Evolutionary conservation across 2,888 invertebrate species (phyloP).

Genomic region (Phyllotreta striolata): DNA sequence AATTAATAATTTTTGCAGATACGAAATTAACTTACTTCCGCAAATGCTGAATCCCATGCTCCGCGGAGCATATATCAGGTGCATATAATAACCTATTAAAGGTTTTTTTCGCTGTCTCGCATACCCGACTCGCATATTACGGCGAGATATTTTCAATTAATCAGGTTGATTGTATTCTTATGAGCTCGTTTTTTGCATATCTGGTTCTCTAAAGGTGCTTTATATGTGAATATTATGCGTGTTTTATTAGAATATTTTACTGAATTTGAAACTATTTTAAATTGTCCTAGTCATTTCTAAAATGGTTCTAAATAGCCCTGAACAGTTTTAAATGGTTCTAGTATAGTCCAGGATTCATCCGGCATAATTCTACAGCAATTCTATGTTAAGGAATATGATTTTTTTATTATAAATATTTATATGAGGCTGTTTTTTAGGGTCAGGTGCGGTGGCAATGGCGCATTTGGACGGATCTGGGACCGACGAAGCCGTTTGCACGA

Average conservation of each 20-base stretch:
- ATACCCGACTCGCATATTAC: slow-evolving; percentile 1
- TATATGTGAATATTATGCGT: not conserved
- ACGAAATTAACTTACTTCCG: slow-evolving; percentile 28
- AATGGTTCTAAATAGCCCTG: too few species aligned
- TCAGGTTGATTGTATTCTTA: slow-evolving; percentile 18
- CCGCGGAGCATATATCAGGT: slow-evolving; percentile 23
- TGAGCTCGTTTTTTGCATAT: slow-evolving; percentile 1
- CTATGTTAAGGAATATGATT: not conserved
- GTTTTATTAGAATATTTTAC: slow-evolving; percentile 5
- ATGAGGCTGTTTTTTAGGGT: slow-evolving; percentile 65
- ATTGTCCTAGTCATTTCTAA: too few species aligned
- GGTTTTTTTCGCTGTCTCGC: slow-evolving; percentile 1
- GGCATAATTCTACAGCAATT: too few species aligned
- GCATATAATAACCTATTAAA: slow-evolving; percentile 27
- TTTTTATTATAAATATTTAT: not conserved
- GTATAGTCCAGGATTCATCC: too few species aligned
- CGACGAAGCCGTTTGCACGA: slow-evolving; percentile 82
- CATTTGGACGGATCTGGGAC: slow-evolving; percentile 87
- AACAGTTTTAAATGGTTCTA: too few species aligned
- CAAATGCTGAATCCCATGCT: slow-evolving; percentile 20
- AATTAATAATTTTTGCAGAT: slow-evolving; percentile 27
- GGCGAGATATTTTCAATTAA: slow-evolving; percentile 18
- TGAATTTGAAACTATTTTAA: not conserved
- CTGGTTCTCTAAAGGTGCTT: not conserved
- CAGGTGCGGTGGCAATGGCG: slow-evolving; percentile 86